Evolutionary conservation across 2,113 vertebrate genomes (phyloP).

Genomic region (Brevimyrus niger): DNA sequence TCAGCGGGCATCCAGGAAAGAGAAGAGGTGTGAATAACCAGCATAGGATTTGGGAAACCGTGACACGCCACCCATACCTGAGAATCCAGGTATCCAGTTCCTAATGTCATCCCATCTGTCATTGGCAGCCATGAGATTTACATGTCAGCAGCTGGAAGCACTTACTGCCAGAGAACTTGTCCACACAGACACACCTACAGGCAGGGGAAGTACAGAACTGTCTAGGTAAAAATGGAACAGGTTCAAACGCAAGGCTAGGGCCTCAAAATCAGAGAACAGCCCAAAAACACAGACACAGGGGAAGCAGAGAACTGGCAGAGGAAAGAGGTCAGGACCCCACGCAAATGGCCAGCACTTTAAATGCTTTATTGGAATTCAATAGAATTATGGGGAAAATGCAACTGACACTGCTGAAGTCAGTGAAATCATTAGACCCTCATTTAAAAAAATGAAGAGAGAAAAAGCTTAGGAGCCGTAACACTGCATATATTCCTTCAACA

Average conservation of each 20-base stretch:
- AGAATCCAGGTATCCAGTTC: background rate
- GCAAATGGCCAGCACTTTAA: background rate
- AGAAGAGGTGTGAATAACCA: background rate
- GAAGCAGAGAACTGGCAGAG: background rate
- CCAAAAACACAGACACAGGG: background rate
- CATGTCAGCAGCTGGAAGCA: background rate
- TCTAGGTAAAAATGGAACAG: background rate
- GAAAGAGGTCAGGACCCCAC: background rate
- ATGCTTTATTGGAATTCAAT: conserved; percentile 3
- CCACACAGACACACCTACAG: background rate
- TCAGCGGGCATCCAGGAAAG: background rate
- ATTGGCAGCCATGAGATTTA: background rate
- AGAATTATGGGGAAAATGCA: conserved; percentile 31
- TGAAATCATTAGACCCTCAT: conserved; percentile 27
- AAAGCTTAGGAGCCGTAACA: conserved; percentile 70
- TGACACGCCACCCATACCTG: background rate
- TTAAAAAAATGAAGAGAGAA: conserved; percentile 60
- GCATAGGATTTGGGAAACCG: background rate
- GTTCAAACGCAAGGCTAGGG: background rate
- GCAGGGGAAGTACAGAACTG: background rate
- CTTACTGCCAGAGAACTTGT: background rate
- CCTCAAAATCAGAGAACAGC: background rate
- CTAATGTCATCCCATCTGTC: background rate
- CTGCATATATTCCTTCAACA: conserved; percentile 70
- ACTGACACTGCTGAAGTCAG: conserved; percentile 37